Evolutionary conservation across 2,888 invertebrate species (phyloP).

Genomic region (Ecdyonurus torrentis): DNA sequence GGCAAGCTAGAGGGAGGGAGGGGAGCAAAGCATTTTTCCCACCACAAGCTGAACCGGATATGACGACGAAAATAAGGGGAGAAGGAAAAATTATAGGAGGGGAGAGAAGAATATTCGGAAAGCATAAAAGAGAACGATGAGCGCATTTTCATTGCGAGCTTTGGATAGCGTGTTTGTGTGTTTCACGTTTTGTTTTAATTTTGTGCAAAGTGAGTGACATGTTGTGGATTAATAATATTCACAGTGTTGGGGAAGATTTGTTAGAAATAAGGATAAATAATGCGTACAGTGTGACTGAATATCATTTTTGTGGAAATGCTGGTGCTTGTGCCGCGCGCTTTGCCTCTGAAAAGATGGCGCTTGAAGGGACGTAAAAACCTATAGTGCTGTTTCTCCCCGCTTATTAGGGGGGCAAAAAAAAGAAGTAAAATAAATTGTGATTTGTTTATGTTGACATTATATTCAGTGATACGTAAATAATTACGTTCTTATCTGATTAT

Average conservation of each 20-base stretch:
- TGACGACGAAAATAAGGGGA: not conserved
- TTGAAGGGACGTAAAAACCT: not conserved
- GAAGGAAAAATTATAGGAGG: not conserved
- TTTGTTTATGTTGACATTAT: not conserved
- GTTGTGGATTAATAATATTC: not conserved
- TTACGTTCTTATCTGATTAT: too few relatives aligned
- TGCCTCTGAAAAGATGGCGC: not conserved
- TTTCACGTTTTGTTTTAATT: not conserved
- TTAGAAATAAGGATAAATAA: too few relatives aligned
- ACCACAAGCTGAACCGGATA: not conserved
- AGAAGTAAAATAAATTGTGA: not conserved
- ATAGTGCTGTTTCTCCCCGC: not conserved
- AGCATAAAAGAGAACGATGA: not conserved
- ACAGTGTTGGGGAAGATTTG: not conserved
- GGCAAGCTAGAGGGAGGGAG: not conserved
- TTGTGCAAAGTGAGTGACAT: not conserved
- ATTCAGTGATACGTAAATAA: not conserved
- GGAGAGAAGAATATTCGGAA: not conserved
- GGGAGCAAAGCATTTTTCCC: not conserved
- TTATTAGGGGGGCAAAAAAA: not conserved
- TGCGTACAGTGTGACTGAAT: too few relatives aligned
- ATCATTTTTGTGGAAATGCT: too few relatives aligned
- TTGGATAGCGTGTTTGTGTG: not conserved
- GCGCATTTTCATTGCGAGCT: not conserved
- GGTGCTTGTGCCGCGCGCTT: not conserved